Percentiles rank a stretch among this genome's conserved stretches.
These are phyloP conservation scores for Pteromalus puparum DNA, from an alignment of 1,140 invertebrate species.

Conservation along the genomic window DNA sequence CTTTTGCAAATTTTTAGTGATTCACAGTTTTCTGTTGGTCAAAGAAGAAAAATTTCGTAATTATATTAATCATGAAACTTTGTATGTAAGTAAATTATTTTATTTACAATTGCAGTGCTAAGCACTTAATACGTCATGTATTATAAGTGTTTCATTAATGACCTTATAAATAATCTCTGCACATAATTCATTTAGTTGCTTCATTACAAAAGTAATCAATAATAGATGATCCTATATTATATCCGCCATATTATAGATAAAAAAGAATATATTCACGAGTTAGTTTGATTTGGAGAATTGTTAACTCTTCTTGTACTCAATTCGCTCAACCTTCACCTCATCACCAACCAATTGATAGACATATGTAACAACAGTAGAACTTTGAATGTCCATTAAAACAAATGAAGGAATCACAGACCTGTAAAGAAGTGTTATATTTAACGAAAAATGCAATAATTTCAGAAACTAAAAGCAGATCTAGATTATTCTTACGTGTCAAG, in stretches of 20 bases:
- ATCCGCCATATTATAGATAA: conserved; percentile 20
- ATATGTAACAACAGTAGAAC: conserved; percentile 97
- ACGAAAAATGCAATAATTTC: neutral
- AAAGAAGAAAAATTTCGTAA: neutral
- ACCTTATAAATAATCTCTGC: conserved; percentile 38
- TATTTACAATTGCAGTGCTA: conserved; percentile 45
- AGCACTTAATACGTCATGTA: neutral
- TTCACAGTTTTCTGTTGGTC: too few species aligned
- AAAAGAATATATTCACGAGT: conserved; percentile 18
- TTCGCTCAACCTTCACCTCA: conserved; percentile 99
- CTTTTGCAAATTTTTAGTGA: too few species aligned
- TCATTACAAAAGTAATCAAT: conserved; percentile 45
- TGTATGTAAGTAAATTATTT: conserved; percentile 32
- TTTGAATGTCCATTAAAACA: conserved; percentile 99
- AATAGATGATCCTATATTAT: conserved; percentile 13
- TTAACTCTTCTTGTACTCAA: conserved; percentile 96
- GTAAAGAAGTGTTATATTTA: conserved; percentile 67
- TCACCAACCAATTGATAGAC: conserved; percentile 98
- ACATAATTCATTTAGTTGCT: conserved; percentile 15
- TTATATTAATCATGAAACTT: conserved; percentile 12
- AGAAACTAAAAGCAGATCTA: conserved; percentile 34
- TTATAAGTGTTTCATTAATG: conserved; percentile 14
- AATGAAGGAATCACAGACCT: conserved; percentile 96
- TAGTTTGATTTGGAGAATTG: neutral
- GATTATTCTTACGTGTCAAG: conserved; percentile 85